Evolutionary conservation across 2,113 vertebrate species (phyloP).

Genomic region (Aptenodytes forsteri): DNA sequence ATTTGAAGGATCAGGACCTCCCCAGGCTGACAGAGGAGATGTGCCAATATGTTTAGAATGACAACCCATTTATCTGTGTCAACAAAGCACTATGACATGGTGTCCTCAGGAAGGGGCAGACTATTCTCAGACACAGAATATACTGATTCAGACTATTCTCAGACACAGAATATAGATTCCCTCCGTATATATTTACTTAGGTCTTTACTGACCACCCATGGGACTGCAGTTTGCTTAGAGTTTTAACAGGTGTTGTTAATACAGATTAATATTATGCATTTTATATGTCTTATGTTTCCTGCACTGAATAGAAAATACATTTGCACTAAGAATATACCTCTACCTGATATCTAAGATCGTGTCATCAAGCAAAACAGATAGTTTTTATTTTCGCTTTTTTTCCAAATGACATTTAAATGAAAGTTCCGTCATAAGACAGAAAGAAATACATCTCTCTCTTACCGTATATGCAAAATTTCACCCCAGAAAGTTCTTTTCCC

Average conservation of each 20-base stretch:
- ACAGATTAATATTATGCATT: background rate
- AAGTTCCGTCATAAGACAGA: background rate
- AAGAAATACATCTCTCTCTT: background rate
- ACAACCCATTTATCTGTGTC: background rate
- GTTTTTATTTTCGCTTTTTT: background rate
- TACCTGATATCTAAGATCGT: background rate
- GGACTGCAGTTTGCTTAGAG: background rate
- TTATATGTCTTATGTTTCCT: background rate
- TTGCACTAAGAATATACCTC: background rate
- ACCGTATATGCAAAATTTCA: background rate
- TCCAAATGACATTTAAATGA: background rate
- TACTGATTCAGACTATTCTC: background rate
- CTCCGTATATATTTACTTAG: background rate
- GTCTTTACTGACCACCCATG: background rate
- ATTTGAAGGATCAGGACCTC: background rate
- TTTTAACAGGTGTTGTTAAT: background rate
- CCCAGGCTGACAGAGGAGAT: background rate
- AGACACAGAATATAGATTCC: background rate
- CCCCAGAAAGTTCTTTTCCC: background rate
- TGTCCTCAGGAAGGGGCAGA: background rate
- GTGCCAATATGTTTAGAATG: background rate
- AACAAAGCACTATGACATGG: fast-evolving
- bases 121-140: background rate
- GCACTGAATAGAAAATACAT: background rate
- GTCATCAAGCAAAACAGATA: background rate